A percentile compares a stretch with the other conserved stretches of the same genome.
Evolutionary conservation across 2,113 vertebrate species (phyloP).

Genomic region (Rhegmatorhina hoffmannsi): DNA sequence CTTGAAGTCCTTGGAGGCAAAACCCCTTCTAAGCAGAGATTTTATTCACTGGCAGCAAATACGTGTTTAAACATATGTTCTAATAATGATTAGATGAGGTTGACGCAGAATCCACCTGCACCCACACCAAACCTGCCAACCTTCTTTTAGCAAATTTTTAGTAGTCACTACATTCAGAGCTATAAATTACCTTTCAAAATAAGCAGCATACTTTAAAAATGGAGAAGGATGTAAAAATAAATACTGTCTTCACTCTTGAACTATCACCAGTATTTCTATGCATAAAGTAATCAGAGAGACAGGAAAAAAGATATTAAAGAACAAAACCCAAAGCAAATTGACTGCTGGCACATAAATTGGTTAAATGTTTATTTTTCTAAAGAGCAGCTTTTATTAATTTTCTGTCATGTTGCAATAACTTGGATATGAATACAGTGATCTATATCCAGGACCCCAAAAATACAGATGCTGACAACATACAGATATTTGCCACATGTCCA

Average conservation of each 20-base stretch:
- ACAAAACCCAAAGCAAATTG: constrained; percentile 20
- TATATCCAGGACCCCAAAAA: neutral
- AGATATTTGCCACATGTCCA: neutral
- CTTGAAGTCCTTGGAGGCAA: neutral
- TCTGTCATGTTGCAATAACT: constrained; percentile 50
- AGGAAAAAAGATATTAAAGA: neutral
- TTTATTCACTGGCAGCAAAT: neutral
- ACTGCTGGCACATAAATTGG: neutral
- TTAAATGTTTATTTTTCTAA: constrained; percentile 30
- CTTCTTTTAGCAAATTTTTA: neutral
- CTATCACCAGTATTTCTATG: neutral
- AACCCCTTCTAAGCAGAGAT: neutral
- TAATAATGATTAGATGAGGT: neutral
- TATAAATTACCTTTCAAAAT: neutral
- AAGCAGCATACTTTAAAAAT: neutral
- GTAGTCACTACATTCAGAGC: neutral
- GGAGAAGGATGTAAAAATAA: neutral
- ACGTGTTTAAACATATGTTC: neutral
- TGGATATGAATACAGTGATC: constrained; percentile 16
- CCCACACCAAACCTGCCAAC: neutral
- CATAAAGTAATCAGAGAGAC: constrained; percentile 4
- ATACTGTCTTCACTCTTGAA: neutral
- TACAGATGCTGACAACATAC: neutral
- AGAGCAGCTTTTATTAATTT: constrained; percentile 50
- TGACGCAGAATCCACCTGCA: neutral